Evolutionary conservation across 2,888 invertebrate species (phyloP).

Genomic region (Pseudococcus longispinus): DNA sequence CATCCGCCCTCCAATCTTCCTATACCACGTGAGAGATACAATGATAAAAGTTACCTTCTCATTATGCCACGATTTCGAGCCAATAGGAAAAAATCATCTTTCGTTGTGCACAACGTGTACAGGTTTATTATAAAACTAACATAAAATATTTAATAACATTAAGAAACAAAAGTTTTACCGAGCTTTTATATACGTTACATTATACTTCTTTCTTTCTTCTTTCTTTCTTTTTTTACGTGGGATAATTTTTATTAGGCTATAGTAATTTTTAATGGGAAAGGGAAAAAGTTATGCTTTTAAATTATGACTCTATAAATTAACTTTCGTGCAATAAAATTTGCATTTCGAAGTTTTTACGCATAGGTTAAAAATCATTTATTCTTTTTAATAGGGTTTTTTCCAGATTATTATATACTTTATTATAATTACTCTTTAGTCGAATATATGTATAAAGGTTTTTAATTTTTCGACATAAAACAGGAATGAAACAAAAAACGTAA

Average conservation of each 20-base stretch:
- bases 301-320: slow-evolving; percentile 44
- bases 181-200: slow-evolving; percentile 30
- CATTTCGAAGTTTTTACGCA: slow-evolving; percentile 43
- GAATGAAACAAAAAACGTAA: background rate
- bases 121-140: slow-evolving; percentile 1
- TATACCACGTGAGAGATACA: background rate
- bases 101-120: background rate
- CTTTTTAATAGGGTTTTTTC: slow-evolving; percentile 40
- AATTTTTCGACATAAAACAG: background rate
- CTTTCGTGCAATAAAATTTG: slow-evolving; percentile 43
- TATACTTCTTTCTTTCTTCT: background rate
- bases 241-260: slow-evolving; percentile 45
- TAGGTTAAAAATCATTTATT: slow-evolving; percentile 46
- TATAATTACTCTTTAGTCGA: slow-evolving; percentile 33
- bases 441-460: slow-evolving; percentile 35
- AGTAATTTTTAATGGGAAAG: slow-evolving; percentile 44
- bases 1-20: background rate
- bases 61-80: background rate
- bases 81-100: background rate
- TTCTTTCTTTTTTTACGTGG: background rate
- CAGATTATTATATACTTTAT: slow-evolving; percentile 41
- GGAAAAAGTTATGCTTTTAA: slow-evolving; percentile 41
- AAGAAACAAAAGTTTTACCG: slow-evolving; percentile 38
- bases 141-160: slow-evolving; percentile 43
- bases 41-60: background rate